Base-by-base conservation (phyloP, 37 sponge, comb jelly and placozoan species). In the Spongia lamella region DNA sequence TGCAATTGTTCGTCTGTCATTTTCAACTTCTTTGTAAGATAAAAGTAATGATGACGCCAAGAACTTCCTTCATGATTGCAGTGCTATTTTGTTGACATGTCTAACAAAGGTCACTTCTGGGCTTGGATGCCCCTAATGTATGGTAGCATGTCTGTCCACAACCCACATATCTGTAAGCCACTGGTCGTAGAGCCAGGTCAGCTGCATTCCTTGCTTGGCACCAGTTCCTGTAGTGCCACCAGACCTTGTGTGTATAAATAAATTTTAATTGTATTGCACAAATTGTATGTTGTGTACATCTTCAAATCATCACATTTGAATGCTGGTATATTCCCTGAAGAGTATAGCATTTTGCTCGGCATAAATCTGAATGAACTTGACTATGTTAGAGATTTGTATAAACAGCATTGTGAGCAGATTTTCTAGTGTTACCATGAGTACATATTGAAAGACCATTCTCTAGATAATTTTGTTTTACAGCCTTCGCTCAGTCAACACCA, bases 61-160 rank as follows among this genome's bases (percentile, higher is more conserved):
- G n/a, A n/a, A n/a, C 35, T 1, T 57, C 52, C 43, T 72, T 68
- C 72, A 80, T 67, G 30, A 86, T 58, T 19, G 69, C 63, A 19
- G 40, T 34, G 29, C 75, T 74, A 50, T 80, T 86, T 21, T 80
- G 53, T 27, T 86, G 86, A 33, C 87, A 86, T 32, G 63, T 56
- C 87, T 81, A 86, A 47, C 87, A 80, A n/a, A 86, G 71, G 37
- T 80, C 87, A 7, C 57, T 61, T 71, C 66, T 80, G 17, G 76
- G 80, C 63, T 86, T 79, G 61, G 67, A 79, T 2, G 79, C 56
- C 2, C n/a, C 25, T 3, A n/a, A 86, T 67, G 13, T 67, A 39
- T 21, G 86, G 86, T 51, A 36, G 43, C 55, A 79, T 51, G 37
- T 55, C 47, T 40, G 50, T 56, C 87, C 81, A 86, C 19, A 74